A percentile compares a stretch with the other conserved stretches of the same genome.
Conservation (phyloP, 2,888 invertebrate species). For the Ischnura elegans region DNA sequence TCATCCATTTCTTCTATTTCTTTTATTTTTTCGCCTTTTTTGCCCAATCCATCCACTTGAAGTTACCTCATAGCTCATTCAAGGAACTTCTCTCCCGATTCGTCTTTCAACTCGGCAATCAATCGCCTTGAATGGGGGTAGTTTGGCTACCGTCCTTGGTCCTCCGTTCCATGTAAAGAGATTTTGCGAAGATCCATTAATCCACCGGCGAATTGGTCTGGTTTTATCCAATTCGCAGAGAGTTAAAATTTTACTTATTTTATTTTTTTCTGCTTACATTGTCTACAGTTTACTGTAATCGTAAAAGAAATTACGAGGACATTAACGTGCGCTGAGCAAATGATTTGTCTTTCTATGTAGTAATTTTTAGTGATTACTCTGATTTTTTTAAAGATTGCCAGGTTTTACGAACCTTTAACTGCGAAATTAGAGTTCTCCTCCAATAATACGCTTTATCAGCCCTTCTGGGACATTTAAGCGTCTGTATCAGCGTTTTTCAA, state of each 20-base stretch:
- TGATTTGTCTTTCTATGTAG: too few relatives aligned
- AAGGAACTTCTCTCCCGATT: not conserved
- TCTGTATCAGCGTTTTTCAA: too few relatives aligned
- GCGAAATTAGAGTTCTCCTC: too few relatives aligned
- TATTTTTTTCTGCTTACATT: not conserved
- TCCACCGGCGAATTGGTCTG: not conserved
- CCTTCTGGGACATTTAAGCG: too few relatives aligned
- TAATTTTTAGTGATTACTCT: too few relatives aligned
- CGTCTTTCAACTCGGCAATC: slow-evolving; percentile 12
- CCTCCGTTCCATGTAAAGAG: not conserved
- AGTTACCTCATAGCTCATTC: slow-evolving; percentile 16
- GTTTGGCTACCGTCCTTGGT: slow-evolving; percentile 24
- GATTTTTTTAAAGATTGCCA: too few relatives aligned
- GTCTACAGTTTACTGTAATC: not conserved
- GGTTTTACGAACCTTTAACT: too few relatives aligned
- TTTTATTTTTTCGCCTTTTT: not conserved
- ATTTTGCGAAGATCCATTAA: slow-evolving; percentile 15
- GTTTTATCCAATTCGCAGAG: not conserved
- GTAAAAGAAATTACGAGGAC: not conserved
- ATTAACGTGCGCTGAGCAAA: not conserved
- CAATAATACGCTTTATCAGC: too few relatives aligned
- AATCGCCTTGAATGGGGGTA: slow-evolving; percentile 19
- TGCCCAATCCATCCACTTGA: not conserved
- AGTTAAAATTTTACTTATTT: not conserved
- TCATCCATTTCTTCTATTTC: not conserved